Evolutionary conservation across 2,888 invertebrate species (phyloP), one percentile per base, ranked within the genome.

Genomic region (Nemoura dubitans): DNA sequence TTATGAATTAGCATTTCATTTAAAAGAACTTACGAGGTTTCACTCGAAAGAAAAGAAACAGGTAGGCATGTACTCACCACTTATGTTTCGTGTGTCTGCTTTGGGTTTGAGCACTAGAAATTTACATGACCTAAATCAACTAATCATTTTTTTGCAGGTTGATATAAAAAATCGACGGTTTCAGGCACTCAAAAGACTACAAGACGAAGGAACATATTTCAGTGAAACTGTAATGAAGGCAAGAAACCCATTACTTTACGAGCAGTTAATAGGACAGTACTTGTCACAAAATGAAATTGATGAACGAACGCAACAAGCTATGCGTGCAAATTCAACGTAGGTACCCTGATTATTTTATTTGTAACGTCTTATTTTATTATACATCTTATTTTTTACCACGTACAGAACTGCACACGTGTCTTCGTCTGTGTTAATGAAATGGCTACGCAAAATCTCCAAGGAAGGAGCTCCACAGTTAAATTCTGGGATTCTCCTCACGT

Each of bases 211-310:
- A 16, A 93, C 93, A 30, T 98, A 98, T 91, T 99, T 99, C 90
- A 96, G 96, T 90, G 98, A 98, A 91, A 95, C 94, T 87, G 96
- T 97, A 93, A 99, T 99, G 98, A 97, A 97, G 94, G 95, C 95
- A 89, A 92, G 99, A 87, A 97, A 98, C 91, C 99, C 98, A 0
- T 92, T 97, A 86, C 92, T 98, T 0, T 99, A 97, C 92, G 97
- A 98, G 88, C 96, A 98, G 90, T 92, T 99, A 89, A 93, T 99
- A 80, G 98, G 98, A 0, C 96, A 96, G 90, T 98, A 96, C 91
- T 91, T 98, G 88, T 95, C 96, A 0, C 95, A 95, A 87, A 94
- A 95, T 42, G 97, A 98, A 91, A 94, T 95, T 87, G 93, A 93
- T 88, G 92, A 93, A 85, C 92, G 95, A 25, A 95, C 95, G 91